Conservation (phyloP, 1,140 invertebrate genomes). For the Habropoda laboriosa region DNA sequence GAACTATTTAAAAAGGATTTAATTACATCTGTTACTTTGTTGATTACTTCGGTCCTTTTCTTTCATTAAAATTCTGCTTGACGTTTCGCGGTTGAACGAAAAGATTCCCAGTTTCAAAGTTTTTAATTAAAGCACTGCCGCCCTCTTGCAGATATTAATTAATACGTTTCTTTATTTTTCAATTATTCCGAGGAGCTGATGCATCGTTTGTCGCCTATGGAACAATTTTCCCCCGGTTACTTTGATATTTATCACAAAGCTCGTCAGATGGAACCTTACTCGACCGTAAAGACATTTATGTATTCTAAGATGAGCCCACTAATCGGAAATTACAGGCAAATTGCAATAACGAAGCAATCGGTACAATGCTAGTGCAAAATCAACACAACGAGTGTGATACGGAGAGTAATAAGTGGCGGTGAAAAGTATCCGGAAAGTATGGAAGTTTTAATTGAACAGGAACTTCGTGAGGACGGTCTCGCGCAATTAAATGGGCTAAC, state of each 20-base stretch:
- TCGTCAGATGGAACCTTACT: background rate
- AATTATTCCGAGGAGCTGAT: background rate
- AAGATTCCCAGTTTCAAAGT: slow-evolving; percentile 46
- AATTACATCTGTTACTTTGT: slow-evolving; percentile 56
- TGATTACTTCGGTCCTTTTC: slow-evolving; percentile 52
- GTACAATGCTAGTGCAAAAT: background rate
- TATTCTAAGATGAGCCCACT: no score
- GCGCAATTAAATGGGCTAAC: background rate
- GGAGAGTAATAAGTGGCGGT: background rate
- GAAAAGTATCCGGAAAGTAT: background rate
- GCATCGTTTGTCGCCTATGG: background rate
- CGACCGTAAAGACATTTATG: no score
- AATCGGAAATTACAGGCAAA: no score
- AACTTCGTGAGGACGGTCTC: no score
- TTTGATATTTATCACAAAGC: background rate
- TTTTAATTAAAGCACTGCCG: slow-evolving; percentile 56
- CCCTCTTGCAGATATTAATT: slow-evolving; percentile 44
- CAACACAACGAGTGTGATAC: background rate
- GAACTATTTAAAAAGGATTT: slow-evolving; percentile 47
- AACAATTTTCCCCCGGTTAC: background rate
- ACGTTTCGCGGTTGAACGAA: slow-evolving; percentile 42
- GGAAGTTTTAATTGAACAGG: slow-evolving; percentile 1
- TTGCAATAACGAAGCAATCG: background rate
- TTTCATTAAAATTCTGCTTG: slow-evolving; percentile 53
- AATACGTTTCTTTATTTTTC: slow-evolving; percentile 12